Base-by-base conservation (phyloP, 2,888 invertebrate genomes). In the Halictus ligatus region DNA sequence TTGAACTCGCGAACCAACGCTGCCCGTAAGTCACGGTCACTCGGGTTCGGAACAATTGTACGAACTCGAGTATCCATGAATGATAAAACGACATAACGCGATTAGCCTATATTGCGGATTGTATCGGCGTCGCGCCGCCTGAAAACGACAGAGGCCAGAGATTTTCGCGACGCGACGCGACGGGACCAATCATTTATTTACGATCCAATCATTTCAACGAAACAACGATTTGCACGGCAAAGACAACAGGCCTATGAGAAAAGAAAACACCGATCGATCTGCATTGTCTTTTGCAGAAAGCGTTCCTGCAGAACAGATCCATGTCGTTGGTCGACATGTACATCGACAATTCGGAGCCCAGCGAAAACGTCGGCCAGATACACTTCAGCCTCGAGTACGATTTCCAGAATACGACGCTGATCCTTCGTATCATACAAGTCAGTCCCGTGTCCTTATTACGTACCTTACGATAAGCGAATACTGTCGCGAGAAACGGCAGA, bases 271-370 rank as follows among this genome's bases (percentile, higher is more conserved):
- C 69, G 35, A 73, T 74, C 72, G 73, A 35, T 40, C 2, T 71
- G 29, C 48, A 25, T 71, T 50, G 6, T 50, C 94, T 94, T 71
- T 71, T 71, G 74, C 96, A 97, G 97, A 97, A 97, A 96, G 96
- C 97, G 89, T 98, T 98, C 96, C 97, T 98, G 94, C 97, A 98
- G 96, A 98, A 97, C 96, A 97, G 98, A 95, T 98, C 98, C 94
- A 97, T 98, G 94, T 98, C 98, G 58, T 96, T 98, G 96, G 98
- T 98, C 95, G 98, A 98, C 95, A 98, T 98, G 98, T 98, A 98
- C 96, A 98, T 98, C 95, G 98, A 98, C 96, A 98, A 98, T 95
- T 97, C 98, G 84, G 98, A 98, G 95, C 98, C 98, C 2, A 98
- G 98, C 91, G 98, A 98, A 96, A 98, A 98, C 96, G 98, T 98